Conservation (phyloP, 2,113 vertebrate genomes). For the Orcinus orca region DNA sequence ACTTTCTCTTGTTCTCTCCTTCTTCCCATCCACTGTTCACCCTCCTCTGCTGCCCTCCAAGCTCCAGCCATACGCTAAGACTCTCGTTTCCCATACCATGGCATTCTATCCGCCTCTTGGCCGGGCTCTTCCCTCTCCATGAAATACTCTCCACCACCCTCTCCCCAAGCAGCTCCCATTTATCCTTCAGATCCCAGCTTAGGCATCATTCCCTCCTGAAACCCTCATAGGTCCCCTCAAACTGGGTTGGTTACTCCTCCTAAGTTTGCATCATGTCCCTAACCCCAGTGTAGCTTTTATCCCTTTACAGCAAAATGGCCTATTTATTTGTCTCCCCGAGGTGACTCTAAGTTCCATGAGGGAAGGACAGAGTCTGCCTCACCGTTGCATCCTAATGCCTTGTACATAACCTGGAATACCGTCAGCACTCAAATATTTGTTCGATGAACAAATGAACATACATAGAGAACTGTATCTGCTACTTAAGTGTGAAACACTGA, state of each 20-base stretch:
- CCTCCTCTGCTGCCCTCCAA: too few relatives aligned
- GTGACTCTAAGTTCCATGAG: neutral
- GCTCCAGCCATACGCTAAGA: neutral
- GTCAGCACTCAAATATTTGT: neutral
- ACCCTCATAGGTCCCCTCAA: neutral
- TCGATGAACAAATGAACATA: neutral
- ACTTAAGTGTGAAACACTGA: neutral
- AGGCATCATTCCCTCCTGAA: neutral
- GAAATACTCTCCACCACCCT: neutral
- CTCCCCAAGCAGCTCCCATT: neutral
- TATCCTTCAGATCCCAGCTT: neutral
- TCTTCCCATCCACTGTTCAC: too few relatives aligned
- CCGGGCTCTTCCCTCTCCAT: neutral
- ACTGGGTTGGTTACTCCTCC: neutral
- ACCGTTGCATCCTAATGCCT: neutral
- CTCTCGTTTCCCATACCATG: neutral
- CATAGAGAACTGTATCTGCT: neutral
- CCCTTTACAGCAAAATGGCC: neutral
- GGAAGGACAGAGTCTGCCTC: neutral
- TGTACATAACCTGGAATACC: neutral
- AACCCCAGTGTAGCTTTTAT: neutral
- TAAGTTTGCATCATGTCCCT: neutral
- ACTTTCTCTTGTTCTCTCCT: neutral
- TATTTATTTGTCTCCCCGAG: neutral
- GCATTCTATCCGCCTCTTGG: neutral